Conservation (phyloP, 2,888 invertebrate genomes). For the Exephanes ischioxanthus region DNA sequence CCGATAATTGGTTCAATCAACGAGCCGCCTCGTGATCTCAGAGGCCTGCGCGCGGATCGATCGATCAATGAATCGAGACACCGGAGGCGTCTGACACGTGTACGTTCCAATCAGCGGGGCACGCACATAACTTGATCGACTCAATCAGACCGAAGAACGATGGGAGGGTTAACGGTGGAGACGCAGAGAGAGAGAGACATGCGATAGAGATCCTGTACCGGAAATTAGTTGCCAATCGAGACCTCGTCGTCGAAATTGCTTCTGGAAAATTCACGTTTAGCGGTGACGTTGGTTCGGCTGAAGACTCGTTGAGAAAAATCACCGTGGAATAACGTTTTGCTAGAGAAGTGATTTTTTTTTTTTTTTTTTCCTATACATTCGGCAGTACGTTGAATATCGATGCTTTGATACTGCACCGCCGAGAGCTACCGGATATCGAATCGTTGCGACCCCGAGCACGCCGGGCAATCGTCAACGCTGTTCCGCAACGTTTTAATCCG, state of each 20-base stretch:
- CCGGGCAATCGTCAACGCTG: background rate
- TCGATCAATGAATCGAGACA: constrained; percentile 42
- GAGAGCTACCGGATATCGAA: constrained; percentile 56
- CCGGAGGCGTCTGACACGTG: background rate
- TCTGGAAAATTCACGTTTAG: constrained; percentile 19
- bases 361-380: background rate
- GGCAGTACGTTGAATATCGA: constrained; percentile 1
- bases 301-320: background rate
- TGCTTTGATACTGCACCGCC: background rate
- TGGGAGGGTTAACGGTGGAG: background rate
- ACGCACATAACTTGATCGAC: constrained; percentile 35
- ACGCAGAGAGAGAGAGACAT: background rate
- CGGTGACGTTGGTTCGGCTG: background rate
- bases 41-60: constrained; percentile 7
- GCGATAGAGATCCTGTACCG: background rate
- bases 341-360: background rate
- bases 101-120: constrained; percentile 21
- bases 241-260: constrained; percentile 44
- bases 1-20: constrained; percentile 13
- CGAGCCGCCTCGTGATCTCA: constrained; percentile 22
- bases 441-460: constrained; percentile 11
- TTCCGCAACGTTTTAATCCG: constrained; percentile 60
- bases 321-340: constrained; percentile 2
- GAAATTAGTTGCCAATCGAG: constrained; percentile 50
- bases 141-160: constrained; percentile 17